phyloP scores from a whole-genome alignment of 2,113 vertebrate genomes.

The Chiloscyllium plagiosum region DNA sequence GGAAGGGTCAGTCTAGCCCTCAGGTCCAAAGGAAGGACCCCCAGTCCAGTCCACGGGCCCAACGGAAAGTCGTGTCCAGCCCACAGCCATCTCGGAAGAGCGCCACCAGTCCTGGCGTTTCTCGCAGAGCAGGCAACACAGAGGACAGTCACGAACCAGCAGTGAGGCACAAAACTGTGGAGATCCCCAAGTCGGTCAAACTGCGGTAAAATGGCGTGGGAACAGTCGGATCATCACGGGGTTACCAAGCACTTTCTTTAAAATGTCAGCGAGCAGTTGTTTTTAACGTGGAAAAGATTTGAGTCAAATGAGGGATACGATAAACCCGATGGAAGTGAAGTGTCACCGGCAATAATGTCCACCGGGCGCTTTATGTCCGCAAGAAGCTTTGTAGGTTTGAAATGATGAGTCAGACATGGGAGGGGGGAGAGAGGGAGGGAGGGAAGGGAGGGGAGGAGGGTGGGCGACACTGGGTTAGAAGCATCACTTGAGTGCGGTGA shows the following conservation, averaged over 20 bases:
- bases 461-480: neutral
- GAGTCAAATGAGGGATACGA: constrained; percentile 25
- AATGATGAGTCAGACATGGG: neutral
- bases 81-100: constrained; percentile 64
- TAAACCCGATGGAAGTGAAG: neutral
- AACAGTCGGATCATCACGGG: neutral
- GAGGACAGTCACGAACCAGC: constrained; percentile 46
- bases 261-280: neutral
- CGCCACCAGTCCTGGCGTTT: constrained; percentile 64
- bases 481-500: neutral
- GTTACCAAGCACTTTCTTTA: constrained; percentile 7
- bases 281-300: constrained; percentile 28
- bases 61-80: constrained; percentile 65
- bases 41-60: constrained; percentile 77
- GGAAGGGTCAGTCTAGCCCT: constrained; percentile 67
- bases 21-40: constrained; percentile 61
- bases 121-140: constrained; percentile 55
- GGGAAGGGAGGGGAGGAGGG: neutral
- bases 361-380: neutral
- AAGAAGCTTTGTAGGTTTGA: neutral
- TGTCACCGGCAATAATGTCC: constrained; percentile 24
- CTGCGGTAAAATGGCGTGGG: constrained; percentile 49
- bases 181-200: constrained; percentile 50
- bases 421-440: no score
- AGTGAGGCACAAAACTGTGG: constrained; percentile 51